A percentile compares a stretch with the other conserved stretches of the same genome.
Evolutionary conservation across 2,113 vertebrate species (phyloP).

Genomic region (Eleginops maclovinus): DNA sequence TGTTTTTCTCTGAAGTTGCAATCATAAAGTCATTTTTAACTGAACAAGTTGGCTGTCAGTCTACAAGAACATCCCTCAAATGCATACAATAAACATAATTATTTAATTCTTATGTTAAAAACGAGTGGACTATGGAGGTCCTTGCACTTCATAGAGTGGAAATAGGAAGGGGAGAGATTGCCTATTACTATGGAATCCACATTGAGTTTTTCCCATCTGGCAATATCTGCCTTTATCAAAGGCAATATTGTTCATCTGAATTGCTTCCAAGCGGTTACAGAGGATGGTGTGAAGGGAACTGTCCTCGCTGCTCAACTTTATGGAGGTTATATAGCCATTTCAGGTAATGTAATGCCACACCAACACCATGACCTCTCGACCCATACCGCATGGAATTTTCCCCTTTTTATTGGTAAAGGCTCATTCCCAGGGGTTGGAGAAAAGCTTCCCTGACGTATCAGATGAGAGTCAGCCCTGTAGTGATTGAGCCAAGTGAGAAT

Average conservation of each 20-base stretch:
- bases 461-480: conserved; percentile 34
- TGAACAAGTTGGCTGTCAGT: background rate
- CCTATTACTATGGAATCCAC: conserved; percentile 17
- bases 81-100: background rate
- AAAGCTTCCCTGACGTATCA: conserved; percentile 19
- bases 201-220: conserved; percentile 23
- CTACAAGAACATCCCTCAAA: background rate
- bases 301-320: conserved; percentile 43
- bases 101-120: conserved; percentile 2
- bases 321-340: conserved; percentile 38
- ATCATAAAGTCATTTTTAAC: conserved; percentile 1
- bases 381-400: conserved; percentile 1
- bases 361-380: conserved; percentile 32
- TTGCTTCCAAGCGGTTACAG: conserved; percentile 39
- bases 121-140: background rate
- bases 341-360: conserved; percentile 31
- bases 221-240: conserved; percentile 47
- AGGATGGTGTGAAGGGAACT: conserved; percentile 18
- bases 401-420: conserved; percentile 44
- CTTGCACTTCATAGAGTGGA: conserved; percentile 1
- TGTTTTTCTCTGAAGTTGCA: background rate
- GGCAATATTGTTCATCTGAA: conserved; percentile 46
- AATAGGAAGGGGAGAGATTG: conserved; percentile 17
- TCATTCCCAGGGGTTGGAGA: conserved; percentile 10
- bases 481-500: conserved; percentile 28